Percentiles rank a stretch among this genome's conserved stretches.
Evolutionary conservation across 2,113 vertebrate genomes (phyloP).

Genomic region (Dipodomys ordii): DNA sequence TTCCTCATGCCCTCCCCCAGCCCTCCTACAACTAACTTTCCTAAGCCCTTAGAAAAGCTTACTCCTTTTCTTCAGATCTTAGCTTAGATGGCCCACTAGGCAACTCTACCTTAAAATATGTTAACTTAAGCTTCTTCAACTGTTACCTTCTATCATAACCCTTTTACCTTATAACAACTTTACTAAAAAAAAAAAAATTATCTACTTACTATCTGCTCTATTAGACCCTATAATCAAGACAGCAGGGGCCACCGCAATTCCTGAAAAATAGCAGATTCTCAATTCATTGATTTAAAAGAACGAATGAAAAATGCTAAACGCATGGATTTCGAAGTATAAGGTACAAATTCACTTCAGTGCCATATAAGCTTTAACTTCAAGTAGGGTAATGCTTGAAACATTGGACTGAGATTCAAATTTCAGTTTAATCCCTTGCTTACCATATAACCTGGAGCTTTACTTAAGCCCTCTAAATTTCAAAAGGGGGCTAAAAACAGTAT

Average conservation of each 20-base stretch:
- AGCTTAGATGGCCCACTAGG: not conserved
- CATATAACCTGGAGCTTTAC: not conserved
- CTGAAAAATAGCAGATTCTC: not conserved
- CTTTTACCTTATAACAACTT: not conserved
- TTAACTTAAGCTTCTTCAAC: not conserved
- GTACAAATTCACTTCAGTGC: not conserved
- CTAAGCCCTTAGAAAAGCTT: not conserved
- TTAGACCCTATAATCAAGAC: not conserved
- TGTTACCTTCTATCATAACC: not conserved
- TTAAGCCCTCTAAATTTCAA: not conserved
- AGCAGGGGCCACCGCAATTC: not conserved
- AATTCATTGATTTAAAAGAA: conserved; percentile 9
- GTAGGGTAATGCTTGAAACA: not conserved
- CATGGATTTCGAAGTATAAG: not conserved
- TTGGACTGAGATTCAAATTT: not conserved
- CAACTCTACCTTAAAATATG: not conserved
- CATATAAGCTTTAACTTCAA: not conserved
- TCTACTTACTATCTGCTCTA: too few relatives aligned
- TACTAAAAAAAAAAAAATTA: not conserved
- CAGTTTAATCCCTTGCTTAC: not conserved
- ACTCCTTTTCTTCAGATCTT: not conserved
- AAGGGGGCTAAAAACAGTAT: conserved; percentile 26
- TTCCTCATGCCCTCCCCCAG: not conserved
- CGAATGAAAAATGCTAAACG: not conserved
- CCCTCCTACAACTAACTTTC: not conserved